Conservation (phyloP, 2,888 invertebrate species). For the Latrodectus hesperus region DNA sequence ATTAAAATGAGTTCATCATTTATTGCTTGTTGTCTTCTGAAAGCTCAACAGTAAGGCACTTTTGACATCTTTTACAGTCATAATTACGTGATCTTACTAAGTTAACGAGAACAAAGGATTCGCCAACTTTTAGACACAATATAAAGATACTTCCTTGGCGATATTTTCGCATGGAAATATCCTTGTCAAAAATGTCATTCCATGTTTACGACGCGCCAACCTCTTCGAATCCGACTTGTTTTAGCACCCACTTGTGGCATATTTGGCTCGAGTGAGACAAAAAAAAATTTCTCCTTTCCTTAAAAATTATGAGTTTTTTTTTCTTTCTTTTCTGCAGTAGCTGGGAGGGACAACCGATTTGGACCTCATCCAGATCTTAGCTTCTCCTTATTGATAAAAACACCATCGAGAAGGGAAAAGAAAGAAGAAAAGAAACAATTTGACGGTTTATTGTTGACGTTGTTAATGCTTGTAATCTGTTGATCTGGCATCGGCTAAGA, state of each 20-base stretch:
- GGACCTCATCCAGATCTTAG: background rate
- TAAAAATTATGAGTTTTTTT: conserved; percentile 1
- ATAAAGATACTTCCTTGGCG: too few relatives aligned
- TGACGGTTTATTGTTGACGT: background rate
- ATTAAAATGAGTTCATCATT: too few relatives aligned
- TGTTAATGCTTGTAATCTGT: conserved; percentile 44
- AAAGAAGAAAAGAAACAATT: background rate
- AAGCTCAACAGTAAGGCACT: too few relatives aligned
- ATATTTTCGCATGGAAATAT: too few relatives aligned
- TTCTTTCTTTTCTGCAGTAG: background rate
- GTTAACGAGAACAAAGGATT: too few relatives aligned
- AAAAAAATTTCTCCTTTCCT: background rate
- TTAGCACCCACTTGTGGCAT: conserved; percentile 40
- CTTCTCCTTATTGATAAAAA: background rate
- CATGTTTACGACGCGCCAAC: background rate
- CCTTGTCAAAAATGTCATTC: too few relatives aligned
- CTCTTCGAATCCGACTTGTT: conserved; percentile 13
- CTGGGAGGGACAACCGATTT: background rate
- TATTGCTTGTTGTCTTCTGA: too few relatives aligned
- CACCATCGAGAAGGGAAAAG: background rate
- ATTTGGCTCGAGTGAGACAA: background rate
- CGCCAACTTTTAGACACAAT: too few relatives aligned
- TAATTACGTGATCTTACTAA: too few relatives aligned
- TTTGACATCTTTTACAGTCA: too few relatives aligned
- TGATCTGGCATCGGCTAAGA: conserved; percentile 39